Conservation (phyloP, 2,888 invertebrate species). For the Podotricha telesiphe region DNA sequence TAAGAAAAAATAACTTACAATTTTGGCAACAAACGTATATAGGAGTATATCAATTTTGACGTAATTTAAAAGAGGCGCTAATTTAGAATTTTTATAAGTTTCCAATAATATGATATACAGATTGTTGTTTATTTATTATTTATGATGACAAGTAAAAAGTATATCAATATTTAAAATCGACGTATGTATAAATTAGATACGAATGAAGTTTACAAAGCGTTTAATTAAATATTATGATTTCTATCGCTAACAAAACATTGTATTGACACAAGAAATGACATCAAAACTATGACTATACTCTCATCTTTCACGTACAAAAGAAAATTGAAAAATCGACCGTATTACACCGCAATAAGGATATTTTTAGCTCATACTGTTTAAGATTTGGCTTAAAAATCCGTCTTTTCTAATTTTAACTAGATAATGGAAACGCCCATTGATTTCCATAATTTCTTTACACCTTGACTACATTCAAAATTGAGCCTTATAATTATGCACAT, state of each 20-base stretch:
- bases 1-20: too few species aligned
- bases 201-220: slow-evolving; percentile 35
- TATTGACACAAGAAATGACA: slow-evolving; percentile 52
- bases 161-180: slow-evolving; percentile 12
- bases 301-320: not conserved
- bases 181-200: slow-evolving; percentile 34
- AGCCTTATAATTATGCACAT: slow-evolving; percentile 31
- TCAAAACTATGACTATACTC: slow-evolving; percentile 36
- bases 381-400: slow-evolving; percentile 9
- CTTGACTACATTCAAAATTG: slow-evolving; percentile 44
- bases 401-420: slow-evolving; percentile 42
- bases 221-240: slow-evolving; percentile 50
- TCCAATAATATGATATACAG: too few species aligned
- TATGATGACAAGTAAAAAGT: slow-evolving; percentile 14
- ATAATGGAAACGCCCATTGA: slow-evolving; percentile 53
- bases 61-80: too few species aligned
- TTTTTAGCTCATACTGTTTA: not conserved
- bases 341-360: not conserved
- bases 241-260: slow-evolving; percentile 46
- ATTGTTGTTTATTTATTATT: not conserved
- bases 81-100: too few species aligned
- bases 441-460: slow-evolving; percentile 50
- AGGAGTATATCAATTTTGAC: too few species aligned
- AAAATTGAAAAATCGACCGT: slow-evolving; percentile 13
- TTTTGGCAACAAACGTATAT: too few species aligned